Evolutionary conservation across 2,888 invertebrate genomes (phyloP).

Genomic region (Gymnocheta viridis): DNA sequence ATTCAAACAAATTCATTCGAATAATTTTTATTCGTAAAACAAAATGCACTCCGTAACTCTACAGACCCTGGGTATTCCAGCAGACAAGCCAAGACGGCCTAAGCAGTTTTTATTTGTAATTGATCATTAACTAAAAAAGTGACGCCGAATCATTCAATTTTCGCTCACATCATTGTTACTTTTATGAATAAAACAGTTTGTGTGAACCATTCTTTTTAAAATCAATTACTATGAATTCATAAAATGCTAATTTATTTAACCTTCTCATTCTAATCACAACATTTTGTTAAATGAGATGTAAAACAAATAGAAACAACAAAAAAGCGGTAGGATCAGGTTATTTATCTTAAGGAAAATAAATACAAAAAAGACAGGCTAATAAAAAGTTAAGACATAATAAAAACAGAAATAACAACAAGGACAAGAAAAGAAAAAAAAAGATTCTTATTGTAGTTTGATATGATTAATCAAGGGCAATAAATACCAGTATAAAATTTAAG

Average conservation of each 20-base stretch:
- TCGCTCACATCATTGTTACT: background rate
- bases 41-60: too few relatives aligned
- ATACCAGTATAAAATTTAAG: background rate
- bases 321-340: constrained; percentile 41
- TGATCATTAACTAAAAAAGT: too few relatives aligned
- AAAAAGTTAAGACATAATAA: constrained; percentile 25
- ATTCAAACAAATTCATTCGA: too few relatives aligned
- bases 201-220: constrained; percentile 14
- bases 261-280: constrained; percentile 41
- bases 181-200: background rate
- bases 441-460: constrained; percentile 1
- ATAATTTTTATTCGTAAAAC: too few relatives aligned
- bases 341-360: constrained; percentile 30
- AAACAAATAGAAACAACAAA: constrained; percentile 23
- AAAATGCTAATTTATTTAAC: constrained; percentile 48
- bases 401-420: constrained; percentile 7
- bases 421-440: background rate
- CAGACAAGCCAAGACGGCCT: too few relatives aligned
- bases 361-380: constrained; percentile 7
- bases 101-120: too few relatives aligned
- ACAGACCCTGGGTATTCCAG: too few relatives aligned
- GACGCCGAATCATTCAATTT: too few relatives aligned
- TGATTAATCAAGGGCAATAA: constrained; percentile 47
- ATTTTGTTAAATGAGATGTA: constrained; percentile 46
- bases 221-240: constrained; percentile 37